phyloP scores from a whole-genome alignment of 2,113 vertebrate genomes.

The Dromaius novaehollandiae region DNA sequence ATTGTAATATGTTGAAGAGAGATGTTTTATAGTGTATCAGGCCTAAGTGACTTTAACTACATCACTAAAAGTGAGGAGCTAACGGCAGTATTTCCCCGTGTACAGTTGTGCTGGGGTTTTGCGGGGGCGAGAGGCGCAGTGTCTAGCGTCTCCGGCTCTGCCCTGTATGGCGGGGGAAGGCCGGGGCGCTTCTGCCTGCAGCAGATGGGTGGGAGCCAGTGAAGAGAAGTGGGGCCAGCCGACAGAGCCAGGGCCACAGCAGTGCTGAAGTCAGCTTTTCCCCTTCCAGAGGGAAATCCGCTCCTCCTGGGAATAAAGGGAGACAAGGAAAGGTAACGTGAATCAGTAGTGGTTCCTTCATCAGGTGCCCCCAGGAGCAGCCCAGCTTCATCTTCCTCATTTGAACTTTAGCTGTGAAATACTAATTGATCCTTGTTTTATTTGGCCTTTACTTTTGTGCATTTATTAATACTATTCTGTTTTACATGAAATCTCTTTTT shows the following conservation, averaged over 20 bases:
- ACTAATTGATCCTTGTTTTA: neutral
- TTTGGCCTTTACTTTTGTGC: neutral
- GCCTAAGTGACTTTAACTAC: neutral
- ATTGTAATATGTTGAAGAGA: neutral
- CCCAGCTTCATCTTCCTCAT: neutral
- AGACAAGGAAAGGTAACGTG: neutral
- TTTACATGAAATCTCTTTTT: neutral
- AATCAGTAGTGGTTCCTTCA: neutral
- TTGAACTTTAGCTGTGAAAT: neutral
- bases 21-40: neutral
- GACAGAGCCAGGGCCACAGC: rapidly evolving
- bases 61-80: neutral
- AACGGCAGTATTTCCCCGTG: neutral
- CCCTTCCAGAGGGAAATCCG: neutral
- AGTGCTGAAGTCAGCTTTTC: neutral
- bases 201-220: rapidly evolving
- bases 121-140: neutral
- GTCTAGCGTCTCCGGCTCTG: neutral
- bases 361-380: neutral
- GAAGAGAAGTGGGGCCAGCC: neutral
- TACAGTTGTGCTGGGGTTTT: neutral
- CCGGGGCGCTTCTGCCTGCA: neutral
- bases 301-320: neutral
- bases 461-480: neutral
- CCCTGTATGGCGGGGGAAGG: too few relatives aligned